Evolutionary conservation across 2,888 invertebrate genomes (phyloP).

Genomic region (Tuberolachnus salignus): DNA sequence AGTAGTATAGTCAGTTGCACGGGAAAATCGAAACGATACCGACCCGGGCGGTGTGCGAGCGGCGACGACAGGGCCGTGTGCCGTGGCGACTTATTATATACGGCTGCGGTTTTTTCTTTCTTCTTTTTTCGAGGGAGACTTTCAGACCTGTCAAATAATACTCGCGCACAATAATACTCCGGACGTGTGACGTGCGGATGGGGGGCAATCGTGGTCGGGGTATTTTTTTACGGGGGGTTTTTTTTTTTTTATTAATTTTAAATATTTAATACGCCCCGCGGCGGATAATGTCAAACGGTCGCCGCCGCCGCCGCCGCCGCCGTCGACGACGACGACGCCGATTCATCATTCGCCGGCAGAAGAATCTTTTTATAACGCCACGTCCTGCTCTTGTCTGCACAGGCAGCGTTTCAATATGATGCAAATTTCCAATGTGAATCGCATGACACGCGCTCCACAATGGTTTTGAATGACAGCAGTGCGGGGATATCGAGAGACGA

Average conservation of each 20-base stretch:
- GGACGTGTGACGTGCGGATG: background rate
- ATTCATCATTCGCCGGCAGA: slow-evolving; percentile 53
- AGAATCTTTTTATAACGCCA: slow-evolving; percentile 52
- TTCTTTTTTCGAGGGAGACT: slow-evolving; percentile 11
- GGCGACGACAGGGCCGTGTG: background rate
- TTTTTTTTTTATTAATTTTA: slow-evolving; percentile 2
- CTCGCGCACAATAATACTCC: slow-evolving; percentile 31
- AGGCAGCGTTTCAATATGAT: slow-evolving; percentile 46
- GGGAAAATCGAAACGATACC: slow-evolving; percentile 14
- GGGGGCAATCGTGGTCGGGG: background rate
- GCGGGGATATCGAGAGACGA: slow-evolving; percentile 46
- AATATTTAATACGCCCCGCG: slow-evolving; percentile 47
- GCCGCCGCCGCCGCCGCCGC: slow-evolving; percentile 41
- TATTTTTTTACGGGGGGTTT: slow-evolving; percentile 4
- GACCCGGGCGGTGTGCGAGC: slow-evolving; percentile 3
- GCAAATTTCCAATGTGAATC: slow-evolving; percentile 55
- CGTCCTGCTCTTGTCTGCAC: slow-evolving; percentile 30
- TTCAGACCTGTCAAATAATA: slow-evolving; percentile 53
- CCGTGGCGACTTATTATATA: slow-evolving; percentile 21
- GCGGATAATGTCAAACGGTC: slow-evolving; percentile 47
- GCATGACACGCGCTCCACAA: slow-evolving; percentile 47
- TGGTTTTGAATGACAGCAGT: slow-evolving; percentile 54
- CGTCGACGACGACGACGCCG: slow-evolving; percentile 47
- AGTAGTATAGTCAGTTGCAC: too few species aligned
- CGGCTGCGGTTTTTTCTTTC: slow-evolving; percentile 29